Evolutionary conservation across 2,888 invertebrate species (phyloP), one percentile per base, ranked within the genome.

Genomic region (Marronus borbonicus): DNA sequence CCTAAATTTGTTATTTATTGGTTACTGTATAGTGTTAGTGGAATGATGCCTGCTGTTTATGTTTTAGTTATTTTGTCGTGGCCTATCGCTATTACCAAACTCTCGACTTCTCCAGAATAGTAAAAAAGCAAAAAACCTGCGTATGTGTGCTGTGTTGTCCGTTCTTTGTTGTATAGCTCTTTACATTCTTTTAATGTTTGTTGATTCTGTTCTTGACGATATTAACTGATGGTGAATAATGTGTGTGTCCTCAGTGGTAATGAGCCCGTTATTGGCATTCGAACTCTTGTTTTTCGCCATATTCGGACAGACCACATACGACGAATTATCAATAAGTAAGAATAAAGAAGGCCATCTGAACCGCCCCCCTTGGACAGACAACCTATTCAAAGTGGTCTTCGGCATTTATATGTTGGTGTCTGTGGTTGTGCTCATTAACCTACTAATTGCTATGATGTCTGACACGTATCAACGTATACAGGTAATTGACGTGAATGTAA

Each of bases 371-470:
- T 96, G 96, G 96, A 96, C 96, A 82, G 93, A 94, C 90, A 93
- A 93, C 90, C 93, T 96, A 86, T 96, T 96, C 92, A 96, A 96
- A 91, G 90, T 96, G 88, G 95, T 98, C 86, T 98, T 98, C 90
- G 98, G 98, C 86, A 93, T 97, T 89, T 99, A 98, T 93, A 95
- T 98, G 94, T 94, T 98, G 93, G 97, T 99, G 89, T 97, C 98
- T 85, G 95, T 98, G 88, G 96, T 99, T 90, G 98, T 99, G 88
- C 94, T 99, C 87, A 97, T 98, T 91, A 98, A 99, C 91, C 94
- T 99, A 89, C 95, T 99, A 89, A 99, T 99, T 93, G 99, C 99
- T 91, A 98, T 99, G 98, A 98, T 99, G 98, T 98, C 98, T 90
- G 98, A 99, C 93, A 99, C 99, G 86, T 99, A 99, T 90, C 98